These are phyloP conservation scores for Gavialis gangeticus DNA, from an alignment of 2,113 vertebrate genomes.

Conservation along the genomic window DNA sequence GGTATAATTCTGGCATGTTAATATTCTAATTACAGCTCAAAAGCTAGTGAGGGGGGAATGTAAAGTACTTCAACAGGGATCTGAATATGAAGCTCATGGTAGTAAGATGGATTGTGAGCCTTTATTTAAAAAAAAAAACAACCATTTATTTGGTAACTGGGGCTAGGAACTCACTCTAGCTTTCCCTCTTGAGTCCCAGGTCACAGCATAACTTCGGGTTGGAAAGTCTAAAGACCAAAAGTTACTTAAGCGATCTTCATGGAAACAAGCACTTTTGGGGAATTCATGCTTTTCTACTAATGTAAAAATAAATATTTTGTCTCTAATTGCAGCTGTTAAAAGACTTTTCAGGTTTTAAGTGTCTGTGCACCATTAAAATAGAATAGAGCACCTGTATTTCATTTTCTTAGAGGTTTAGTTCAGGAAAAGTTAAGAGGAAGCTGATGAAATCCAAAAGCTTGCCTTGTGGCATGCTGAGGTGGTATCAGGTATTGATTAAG, in stretches of 20 bases:
- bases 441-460: not conserved
- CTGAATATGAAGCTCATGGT: not conserved
- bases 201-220: not conserved
- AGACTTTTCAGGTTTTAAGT: not conserved
- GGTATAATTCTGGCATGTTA: slow-evolving; percentile 72
- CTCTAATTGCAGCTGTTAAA: not conserved
- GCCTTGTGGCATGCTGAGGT: no score
- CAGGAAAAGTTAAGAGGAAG: not conserved
- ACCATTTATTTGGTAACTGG: not conserved
- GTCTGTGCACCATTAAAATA: not conserved
- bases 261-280: not conserved
- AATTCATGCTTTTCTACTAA: not conserved
- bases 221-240: not conserved
- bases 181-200: not conserved
- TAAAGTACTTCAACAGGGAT: not conserved
- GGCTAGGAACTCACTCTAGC: not conserved
- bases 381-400: not conserved
- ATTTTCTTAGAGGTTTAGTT: not conserved
- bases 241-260: not conserved
- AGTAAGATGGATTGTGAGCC: rapidly evolving
- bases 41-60: not conserved
- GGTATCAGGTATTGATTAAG: not conserved
- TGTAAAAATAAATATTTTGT: not conserved
- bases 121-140: not conserved
- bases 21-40: not conserved